phyloP scores from a whole-genome alignment of 2,888 invertebrate species.

The Drosophila crucigera region DNA sequence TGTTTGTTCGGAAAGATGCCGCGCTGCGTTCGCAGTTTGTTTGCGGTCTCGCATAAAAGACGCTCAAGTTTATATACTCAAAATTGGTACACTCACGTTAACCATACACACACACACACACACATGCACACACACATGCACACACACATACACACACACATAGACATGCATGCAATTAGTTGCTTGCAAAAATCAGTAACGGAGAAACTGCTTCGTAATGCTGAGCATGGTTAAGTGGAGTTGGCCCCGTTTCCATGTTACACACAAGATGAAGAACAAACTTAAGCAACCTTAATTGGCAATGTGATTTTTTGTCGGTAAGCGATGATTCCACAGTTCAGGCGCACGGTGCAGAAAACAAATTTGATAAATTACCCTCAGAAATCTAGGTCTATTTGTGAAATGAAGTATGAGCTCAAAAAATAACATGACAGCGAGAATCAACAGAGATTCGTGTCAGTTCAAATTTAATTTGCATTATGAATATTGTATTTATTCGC shows the following conservation, averaged over 20 bases:
- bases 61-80: slow-evolving; percentile 41
- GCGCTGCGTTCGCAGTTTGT: slow-evolving; percentile 42
- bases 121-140: neutral
- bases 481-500: neutral
- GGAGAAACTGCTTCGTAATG: slow-evolving; percentile 25
- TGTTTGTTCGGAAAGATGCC: slow-evolving; percentile 37
- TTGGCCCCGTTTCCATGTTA: neutral
- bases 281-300: slow-evolving; percentile 25
- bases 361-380: slow-evolving; percentile 27
- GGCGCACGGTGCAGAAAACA: slow-evolving; percentile 7
- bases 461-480: neutral
- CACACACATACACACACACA: neutral
- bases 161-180: slow-evolving; percentile 20
- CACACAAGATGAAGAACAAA: neutral
- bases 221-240: neutral
- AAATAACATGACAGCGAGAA: neutral
- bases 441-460: neutral
- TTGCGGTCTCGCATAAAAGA: slow-evolving; percentile 51
- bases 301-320: slow-evolving; percentile 9
- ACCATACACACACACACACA: neutral
- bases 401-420: neutral
- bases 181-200: slow-evolving; percentile 10
- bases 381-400: neutral
- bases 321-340: slow-evolving; percentile 19
- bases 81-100: slow-evolving; percentile 25